Conservation (phyloP, 2,797 vertebrate genomes). For the Peromyscus nudipes region DNA sequence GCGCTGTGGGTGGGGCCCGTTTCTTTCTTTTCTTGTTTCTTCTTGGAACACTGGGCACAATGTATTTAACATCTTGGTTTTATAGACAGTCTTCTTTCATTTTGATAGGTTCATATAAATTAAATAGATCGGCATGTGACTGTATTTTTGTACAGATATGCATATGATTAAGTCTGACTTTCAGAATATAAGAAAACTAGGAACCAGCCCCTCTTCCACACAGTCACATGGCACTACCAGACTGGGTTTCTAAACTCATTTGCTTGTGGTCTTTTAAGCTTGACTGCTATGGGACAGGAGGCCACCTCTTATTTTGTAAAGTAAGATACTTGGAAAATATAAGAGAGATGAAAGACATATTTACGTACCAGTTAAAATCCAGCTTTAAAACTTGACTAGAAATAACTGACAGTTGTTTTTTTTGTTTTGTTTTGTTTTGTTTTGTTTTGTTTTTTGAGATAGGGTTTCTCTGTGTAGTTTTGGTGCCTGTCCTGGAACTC, state of each 20-base stretch:
- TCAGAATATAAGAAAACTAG: constrained; percentile 29
- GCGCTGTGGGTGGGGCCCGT: background rate
- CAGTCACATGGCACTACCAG: background rate
- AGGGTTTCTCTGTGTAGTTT: background rate
- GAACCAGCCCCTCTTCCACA: background rate
- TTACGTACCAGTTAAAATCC: constrained; percentile 4
- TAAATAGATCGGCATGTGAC: constrained; percentile 22
- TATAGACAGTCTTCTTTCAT: constrained; percentile 49
- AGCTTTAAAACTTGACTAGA: constrained; percentile 30
- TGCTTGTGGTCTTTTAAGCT: background rate
- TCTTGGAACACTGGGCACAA: constrained; percentile 50
- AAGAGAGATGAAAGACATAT: background rate
- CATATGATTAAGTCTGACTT: background rate
- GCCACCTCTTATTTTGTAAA: constrained; percentile 39
- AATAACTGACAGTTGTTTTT: background rate
- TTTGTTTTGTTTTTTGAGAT: background rate
- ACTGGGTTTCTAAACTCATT: background rate
- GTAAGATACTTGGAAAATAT: constrained; percentile 47
- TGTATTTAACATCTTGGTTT: constrained; percentile 37
- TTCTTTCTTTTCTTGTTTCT: constrained; percentile 39
- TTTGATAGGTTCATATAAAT: background rate
- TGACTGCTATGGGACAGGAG: background rate
- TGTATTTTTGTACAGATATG: background rate
- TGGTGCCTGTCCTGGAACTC: background rate
- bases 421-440: too few relatives aligned